phyloP scores from a whole-genome alignment of 2,888 invertebrate species.

The Clostera curtula region DNA sequence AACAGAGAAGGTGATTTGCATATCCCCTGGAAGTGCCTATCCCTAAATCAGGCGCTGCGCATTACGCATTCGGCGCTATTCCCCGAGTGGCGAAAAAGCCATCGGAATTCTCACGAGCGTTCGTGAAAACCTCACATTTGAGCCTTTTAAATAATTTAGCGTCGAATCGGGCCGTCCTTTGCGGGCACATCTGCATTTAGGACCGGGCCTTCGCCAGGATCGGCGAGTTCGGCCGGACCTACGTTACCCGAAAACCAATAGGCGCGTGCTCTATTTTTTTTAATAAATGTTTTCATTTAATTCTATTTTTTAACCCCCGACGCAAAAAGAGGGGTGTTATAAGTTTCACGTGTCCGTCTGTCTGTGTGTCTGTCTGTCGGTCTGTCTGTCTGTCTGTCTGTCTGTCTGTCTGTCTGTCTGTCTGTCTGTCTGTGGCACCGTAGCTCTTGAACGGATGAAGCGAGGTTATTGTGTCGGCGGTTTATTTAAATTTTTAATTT shows the following conservation, averaged over 20 bases:
- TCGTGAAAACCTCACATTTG: conserved; percentile 17
- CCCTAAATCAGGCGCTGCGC: conserved; percentile 1
- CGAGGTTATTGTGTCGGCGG: too few species aligned
- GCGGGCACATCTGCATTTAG: conserved; percentile 23
- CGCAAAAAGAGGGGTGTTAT: too few species aligned
- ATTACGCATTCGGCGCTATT: conserved; percentile 8
- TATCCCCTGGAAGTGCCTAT: not conserved
- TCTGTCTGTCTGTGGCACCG: too few species aligned
- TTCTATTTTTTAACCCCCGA: too few species aligned
- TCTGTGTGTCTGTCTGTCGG: too few species aligned
- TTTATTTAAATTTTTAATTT: too few species aligned
- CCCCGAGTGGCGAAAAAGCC: conserved; percentile 8
- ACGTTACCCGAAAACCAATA: conserved; percentile 19
- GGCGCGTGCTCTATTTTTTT: conserved; percentile 3
- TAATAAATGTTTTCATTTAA: too few species aligned
- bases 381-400: too few species aligned
- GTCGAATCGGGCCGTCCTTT: conserved; percentile 24
- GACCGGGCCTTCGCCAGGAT: conserved; percentile 8
- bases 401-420: too few species aligned
- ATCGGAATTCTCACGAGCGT: conserved; percentile 9
- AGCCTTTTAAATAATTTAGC: conserved; percentile 36
- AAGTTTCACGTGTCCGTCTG: too few species aligned
- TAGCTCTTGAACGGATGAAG: too few species aligned
- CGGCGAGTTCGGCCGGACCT: conserved; percentile 3
- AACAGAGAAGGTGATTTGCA: too few species aligned